A percentile compares a stretch with the other conserved stretches of the same genome.
These are phyloP conservation scores for Dilophus febrilis DNA, from an alignment of 2,888 invertebrate genomes.

Conservation along the genomic window DNA sequence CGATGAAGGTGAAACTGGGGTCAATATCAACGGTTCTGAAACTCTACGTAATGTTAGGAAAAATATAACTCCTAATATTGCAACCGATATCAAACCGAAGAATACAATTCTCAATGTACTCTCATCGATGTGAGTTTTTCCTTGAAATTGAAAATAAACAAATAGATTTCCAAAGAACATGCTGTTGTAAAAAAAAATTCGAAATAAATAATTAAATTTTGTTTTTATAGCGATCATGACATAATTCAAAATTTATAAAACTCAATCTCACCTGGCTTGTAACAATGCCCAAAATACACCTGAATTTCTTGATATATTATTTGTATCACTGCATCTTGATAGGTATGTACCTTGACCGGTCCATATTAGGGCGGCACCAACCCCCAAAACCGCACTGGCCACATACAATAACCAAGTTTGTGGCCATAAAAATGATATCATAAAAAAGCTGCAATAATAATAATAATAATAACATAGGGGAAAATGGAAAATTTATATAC, in stretches of 20 bases:
- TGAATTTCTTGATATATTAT: constrained; percentile 83
- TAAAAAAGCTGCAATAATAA: constrained; percentile 56
- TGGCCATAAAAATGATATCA: constrained; percentile 73
- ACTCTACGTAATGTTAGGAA: constrained; percentile 43
- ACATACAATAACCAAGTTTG: constrained; percentile 67
- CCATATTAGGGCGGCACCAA: constrained; percentile 91
- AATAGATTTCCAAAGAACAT: constrained; percentile 91
- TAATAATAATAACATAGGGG: neutral
- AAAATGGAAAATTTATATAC: neutral
- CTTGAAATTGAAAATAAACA: constrained; percentile 81
- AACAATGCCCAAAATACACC: constrained; percentile 95
- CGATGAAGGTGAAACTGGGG: constrained; percentile 13
- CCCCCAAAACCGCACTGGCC: constrained; percentile 70
- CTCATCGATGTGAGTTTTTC: constrained; percentile 51
- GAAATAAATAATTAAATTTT: too few species aligned
- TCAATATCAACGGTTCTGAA: constrained; percentile 20
- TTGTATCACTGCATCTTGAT: constrained; percentile 72
- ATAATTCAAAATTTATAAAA: constrained; percentile 31
- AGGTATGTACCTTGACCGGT: constrained; percentile 88
- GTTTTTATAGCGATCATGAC: neutral
- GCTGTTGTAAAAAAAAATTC: too few species aligned
- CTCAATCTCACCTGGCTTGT: constrained; percentile 76
- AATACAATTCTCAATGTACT: constrained; percentile 63
- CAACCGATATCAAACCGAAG: constrained; percentile 56
- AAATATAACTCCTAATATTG: constrained; percentile 52